phyloP scores from a whole-genome alignment of 2,888 invertebrate genomes.

The Myathropa florea region DNA sequence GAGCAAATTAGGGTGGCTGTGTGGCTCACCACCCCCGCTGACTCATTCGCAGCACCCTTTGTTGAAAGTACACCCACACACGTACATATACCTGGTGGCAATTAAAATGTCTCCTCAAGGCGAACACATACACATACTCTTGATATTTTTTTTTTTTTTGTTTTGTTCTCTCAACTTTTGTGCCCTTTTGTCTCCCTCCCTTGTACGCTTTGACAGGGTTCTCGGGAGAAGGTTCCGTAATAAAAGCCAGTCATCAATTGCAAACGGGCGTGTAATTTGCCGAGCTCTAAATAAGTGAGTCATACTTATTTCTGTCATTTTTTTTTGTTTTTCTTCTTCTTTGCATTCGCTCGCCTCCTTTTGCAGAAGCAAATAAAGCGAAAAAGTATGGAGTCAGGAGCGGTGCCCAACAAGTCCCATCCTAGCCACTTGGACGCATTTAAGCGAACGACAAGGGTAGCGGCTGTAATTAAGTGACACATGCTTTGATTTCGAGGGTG shows the following conservation, averaged over 20 bases:
- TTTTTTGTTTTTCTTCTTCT: not conserved
- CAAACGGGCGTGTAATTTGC: slow-evolving; percentile 65
- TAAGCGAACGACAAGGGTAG: slow-evolving; percentile 52
- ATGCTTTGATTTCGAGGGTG: slow-evolving; percentile 64
- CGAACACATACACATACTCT: slow-evolving; percentile 44
- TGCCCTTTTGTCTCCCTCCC: slow-evolving; percentile 22
- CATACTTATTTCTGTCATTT: slow-evolving; percentile 43
- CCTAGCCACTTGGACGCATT: slow-evolving; percentile 44
- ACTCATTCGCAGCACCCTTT: slow-evolving; percentile 60
- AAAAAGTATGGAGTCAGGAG: slow-evolving; percentile 21
- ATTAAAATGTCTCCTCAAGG: slow-evolving; percentile 68
- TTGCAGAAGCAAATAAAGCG: not conserved
- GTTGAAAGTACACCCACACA: slow-evolving; percentile 11
- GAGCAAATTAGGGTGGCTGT: slow-evolving; percentile 57
- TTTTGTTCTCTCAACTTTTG: slow-evolving; percentile 5
- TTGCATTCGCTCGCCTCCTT: not conserved
- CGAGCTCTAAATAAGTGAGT: slow-evolving; percentile 67
- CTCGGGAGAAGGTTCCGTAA: slow-evolving; percentile 42
- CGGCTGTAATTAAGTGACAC: slow-evolving; percentile 63
- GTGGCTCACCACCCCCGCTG: slow-evolving; percentile 66
- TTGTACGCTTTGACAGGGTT: slow-evolving; percentile 16
- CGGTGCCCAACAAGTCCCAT: slow-evolving; percentile 28
- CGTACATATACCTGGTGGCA: slow-evolving; percentile 55
- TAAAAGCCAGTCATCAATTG: slow-evolving; percentile 67
- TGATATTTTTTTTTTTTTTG: slow-evolving; percentile 5